Base-by-base conservation (phyloP, 1,140 invertebrate species). In the Procambarus clarkii region DNA sequence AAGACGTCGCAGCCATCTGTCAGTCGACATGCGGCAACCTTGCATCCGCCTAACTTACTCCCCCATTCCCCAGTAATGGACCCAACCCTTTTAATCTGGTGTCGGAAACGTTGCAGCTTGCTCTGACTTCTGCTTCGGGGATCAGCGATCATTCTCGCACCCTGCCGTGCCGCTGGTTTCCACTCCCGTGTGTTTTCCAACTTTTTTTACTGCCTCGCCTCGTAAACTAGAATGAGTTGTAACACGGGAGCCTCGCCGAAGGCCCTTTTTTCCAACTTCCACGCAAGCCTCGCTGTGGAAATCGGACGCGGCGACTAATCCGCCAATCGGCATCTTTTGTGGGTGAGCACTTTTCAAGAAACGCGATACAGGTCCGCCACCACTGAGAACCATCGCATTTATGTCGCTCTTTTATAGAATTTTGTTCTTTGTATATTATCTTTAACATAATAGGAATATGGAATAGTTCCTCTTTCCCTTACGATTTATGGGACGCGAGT, bases 311-410 rank as follows among this genome's bases (percentile, higher is more conserved):
- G 88, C n/a, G 3, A 21, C 74, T 91, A 91, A 91, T 91, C 88
- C 88, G 58, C 88, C 88, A 91, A 91, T 91, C 88, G 88, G 88
- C 88, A 85, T 91, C 88, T 91, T 91, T 91, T 91, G 88, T 91
- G 88, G 88, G 81, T 91, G 82, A 85, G 81, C 88, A 85, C 88
- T 91, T 91, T 91, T 91, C 76, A 91, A 91, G 88, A 91, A 91
- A 91, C 74, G 79, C 88, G 88, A 91, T 91, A 91, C 88, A 85
- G 8, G 82, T 64, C 21, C 46, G 54, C 64, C 86, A 76, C 54
- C 86, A 77, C 44, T 54, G 76, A 76, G 58, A 24, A 50, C n/a
- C 69, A 77, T 24, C 84, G 9, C 54, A 77, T 13, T 58, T 58
- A 78, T 24, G 34, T 78, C 78, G 9, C 9, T 46, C 50, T 80